A percentile compares a stretch with the other conserved stretches of the same genome.
Evolutionary conservation across 1,140 invertebrate genomes (phyloP).

Genomic region (Heliconius himera): DNA sequence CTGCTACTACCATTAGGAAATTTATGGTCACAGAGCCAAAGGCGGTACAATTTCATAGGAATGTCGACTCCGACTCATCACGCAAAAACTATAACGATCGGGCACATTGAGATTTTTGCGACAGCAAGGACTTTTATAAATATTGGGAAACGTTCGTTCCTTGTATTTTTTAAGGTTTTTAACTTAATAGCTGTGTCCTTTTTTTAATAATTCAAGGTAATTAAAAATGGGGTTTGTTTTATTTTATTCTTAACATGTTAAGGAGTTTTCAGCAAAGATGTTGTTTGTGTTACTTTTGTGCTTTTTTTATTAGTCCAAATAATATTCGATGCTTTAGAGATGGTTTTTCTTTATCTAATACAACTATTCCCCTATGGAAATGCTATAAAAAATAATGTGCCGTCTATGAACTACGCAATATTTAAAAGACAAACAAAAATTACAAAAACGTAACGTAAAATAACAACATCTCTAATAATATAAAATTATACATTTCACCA

Average conservation of each 20-base stretch:
- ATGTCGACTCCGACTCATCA: conserved; percentile 53
- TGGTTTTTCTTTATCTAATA: no score
- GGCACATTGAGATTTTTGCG: conserved; percentile 29
- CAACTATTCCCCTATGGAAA: no score
- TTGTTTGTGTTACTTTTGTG: no score
- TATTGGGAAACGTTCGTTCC: conserved; percentile 8
- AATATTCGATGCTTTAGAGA: no score
- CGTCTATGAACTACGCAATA: no score
- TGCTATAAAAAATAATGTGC: no score
- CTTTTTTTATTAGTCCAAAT: no score
- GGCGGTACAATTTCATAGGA: conserved; percentile 59
- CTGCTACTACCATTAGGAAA: background rate
- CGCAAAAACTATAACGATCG: conserved; percentile 60
- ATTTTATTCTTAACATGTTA: no score
- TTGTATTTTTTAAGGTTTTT: background rate
- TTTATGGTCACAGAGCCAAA: conserved; percentile 39
- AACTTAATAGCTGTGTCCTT: background rate
- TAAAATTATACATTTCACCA: background rate
- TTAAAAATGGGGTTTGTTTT: no score
- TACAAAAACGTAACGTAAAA: background rate
- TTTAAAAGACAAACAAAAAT: no score
- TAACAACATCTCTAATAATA: background rate
- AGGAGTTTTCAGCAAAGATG: no score
- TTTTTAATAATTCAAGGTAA: background rate
- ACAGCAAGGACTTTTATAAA: conserved; percentile 23